Conservation (phyloP, 2,888 invertebrate species). For the Andrena minutula region DNA sequence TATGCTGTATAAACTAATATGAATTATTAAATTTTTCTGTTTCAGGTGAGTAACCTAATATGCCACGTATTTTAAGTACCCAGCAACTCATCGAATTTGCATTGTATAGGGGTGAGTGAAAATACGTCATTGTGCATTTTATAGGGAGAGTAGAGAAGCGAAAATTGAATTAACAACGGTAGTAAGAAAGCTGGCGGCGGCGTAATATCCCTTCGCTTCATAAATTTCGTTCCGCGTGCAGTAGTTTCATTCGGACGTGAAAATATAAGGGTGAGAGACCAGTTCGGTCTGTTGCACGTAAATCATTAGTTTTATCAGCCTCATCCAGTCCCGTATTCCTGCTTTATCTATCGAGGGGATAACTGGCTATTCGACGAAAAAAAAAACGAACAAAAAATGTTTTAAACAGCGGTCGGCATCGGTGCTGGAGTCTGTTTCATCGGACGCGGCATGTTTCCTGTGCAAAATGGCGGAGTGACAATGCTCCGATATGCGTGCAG, state of each 20-base stretch:
- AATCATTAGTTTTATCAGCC: slow-evolving; percentile 84
- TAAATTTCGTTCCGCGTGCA: slow-evolving; percentile 71
- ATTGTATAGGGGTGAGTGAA: neutral
- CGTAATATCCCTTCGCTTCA: slow-evolving; percentile 42
- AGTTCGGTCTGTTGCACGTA: slow-evolving; percentile 72
- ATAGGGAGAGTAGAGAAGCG: neutral
- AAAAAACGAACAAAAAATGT: slow-evolving; percentile 72
- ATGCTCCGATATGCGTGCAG: slow-evolving; percentile 42
- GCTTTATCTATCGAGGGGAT: slow-evolving; percentile 80
- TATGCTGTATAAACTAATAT: neutral
- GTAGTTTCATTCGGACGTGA: slow-evolving; percentile 74
- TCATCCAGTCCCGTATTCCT: slow-evolving; percentile 81
- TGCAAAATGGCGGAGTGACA: slow-evolving; percentile 63
- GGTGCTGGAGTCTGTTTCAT: slow-evolving; percentile 56
- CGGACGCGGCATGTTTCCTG: slow-evolving; percentile 29
- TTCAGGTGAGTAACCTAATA: slow-evolving; percentile 52
- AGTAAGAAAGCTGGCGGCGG: slow-evolving; percentile 34
- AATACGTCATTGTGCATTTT: neutral
- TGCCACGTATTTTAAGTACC: neutral
- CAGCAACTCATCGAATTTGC: neutral
- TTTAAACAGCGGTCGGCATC: slow-evolving; percentile 77
- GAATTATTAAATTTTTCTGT: slow-evolving; percentile 22
- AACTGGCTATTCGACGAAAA: slow-evolving; percentile 79
- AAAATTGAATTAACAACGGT: slow-evolving; percentile 8
- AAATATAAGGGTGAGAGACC: slow-evolving; percentile 63